Conservation (phyloP, 2,888 invertebrate species). For the Nymphalis c-album region DNA sequence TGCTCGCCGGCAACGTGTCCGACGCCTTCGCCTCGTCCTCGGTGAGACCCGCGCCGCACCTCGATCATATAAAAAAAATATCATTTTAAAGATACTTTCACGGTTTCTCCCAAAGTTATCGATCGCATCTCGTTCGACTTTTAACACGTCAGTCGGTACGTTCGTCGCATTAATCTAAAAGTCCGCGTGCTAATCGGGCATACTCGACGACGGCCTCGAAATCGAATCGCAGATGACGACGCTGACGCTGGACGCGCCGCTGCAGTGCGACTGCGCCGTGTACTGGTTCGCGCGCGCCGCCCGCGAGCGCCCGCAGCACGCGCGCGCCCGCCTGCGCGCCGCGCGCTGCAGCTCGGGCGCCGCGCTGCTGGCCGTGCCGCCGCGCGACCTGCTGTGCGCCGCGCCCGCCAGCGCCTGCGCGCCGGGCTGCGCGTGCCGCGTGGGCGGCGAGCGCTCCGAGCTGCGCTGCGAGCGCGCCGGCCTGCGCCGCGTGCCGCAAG, state of each 20-base stretch:
- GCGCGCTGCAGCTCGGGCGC: slow-evolving; percentile 33
- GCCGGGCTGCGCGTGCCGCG: slow-evolving; percentile 25
- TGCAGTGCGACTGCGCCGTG: slow-evolving; percentile 45
- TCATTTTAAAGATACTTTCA: too few species aligned
- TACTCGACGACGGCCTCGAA: not conserved
- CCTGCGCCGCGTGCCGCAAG: slow-evolving; percentile 31
- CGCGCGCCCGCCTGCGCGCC: slow-evolving; percentile 35
- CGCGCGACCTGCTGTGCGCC: slow-evolving; percentile 20
- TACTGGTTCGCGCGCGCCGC: slow-evolving; percentile 45
- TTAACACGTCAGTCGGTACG: too few species aligned
- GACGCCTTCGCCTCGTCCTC: slow-evolving; percentile 1
- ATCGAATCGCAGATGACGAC: not conserved
- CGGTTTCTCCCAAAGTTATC: too few species aligned
- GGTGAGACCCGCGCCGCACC: slow-evolving; percentile 1
- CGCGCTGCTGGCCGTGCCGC: slow-evolving; percentile 19
- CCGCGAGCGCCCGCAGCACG: slow-evolving; percentile 36
- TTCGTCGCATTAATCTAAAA: too few species aligned
- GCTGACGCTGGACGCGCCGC: slow-evolving; percentile 30
- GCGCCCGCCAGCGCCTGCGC: slow-evolving; percentile 27
- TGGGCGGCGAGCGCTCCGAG: slow-evolving; percentile 30
- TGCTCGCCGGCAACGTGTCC: slow-evolving; percentile 17
- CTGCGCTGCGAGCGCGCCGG: slow-evolving; percentile 37
- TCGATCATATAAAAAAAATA: too few species aligned
- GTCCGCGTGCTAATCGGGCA: not conserved
- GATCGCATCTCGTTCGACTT: too few species aligned